Percentiles rank a stretch among this genome's conserved stretches.
Conservation (phyloP, 92 coral and sea anemone species). For the Porites lobata region DNA sequence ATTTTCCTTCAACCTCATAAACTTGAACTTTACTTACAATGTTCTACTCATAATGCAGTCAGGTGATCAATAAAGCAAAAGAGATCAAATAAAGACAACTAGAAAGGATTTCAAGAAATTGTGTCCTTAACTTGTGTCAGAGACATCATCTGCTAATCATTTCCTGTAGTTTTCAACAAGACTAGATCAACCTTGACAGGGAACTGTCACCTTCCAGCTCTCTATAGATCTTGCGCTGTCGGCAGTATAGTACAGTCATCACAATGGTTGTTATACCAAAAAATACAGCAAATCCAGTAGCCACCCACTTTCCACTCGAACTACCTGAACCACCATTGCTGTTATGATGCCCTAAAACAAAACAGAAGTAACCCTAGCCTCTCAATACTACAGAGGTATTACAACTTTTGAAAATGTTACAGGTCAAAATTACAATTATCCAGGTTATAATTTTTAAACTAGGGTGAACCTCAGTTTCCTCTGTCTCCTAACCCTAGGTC, state of each 20-base stretch:
- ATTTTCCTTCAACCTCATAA: too few species aligned
- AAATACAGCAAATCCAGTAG: slow-evolving; percentile 83
- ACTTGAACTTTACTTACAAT: too few species aligned
- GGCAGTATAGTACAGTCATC: slow-evolving; percentile 80
- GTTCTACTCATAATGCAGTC: too few species aligned
- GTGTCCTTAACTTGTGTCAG: not conserved
- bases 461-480: too few species aligned
- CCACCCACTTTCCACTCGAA: slow-evolving; percentile 83
- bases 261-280: slow-evolving; percentile 79
- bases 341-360: slow-evolving; percentile 14
- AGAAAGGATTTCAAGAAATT: not conserved
- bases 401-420: not conserved
- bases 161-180: not conserved
- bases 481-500: too few species aligned
- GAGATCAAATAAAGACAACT: not conserved
- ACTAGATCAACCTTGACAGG: slow-evolving; percentile 84
- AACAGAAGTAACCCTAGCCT: not conserved
- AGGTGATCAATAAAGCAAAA: too few species aligned
- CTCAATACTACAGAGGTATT: too few species aligned
- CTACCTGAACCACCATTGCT: not conserved
- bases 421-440: too few species aligned
- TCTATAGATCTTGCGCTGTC: slow-evolving; percentile 92
- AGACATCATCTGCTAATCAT: not conserved
- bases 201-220: slow-evolving; percentile 98
- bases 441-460: too few species aligned